phyloP scores from a whole-genome alignment of 2,113 vertebrate species.

The Lates calcarifer region DNA sequence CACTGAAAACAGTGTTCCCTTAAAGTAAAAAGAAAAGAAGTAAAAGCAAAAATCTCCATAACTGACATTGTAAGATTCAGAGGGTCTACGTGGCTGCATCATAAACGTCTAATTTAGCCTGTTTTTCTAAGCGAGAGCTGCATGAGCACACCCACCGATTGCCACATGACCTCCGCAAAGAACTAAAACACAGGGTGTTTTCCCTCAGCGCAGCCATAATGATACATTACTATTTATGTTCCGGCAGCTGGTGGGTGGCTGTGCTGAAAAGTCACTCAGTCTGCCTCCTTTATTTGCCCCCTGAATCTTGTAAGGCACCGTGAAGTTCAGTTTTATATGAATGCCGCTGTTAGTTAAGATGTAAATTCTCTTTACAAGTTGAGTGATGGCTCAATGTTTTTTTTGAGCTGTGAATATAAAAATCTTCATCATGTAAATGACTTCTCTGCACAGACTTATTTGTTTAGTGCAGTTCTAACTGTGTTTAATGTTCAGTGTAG shows the following conservation, averaged over 20 bases:
- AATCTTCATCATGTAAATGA: slow-evolving; percentile 45
- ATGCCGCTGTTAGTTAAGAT: slow-evolving; percentile 64
- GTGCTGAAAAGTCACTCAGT: slow-evolving; percentile 78
- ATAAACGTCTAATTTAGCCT: slow-evolving; percentile 83
- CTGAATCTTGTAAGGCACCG: slow-evolving; percentile 66
- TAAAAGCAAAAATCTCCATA: slow-evolving; percentile 57
- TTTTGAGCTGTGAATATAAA: slow-evolving; percentile 52
- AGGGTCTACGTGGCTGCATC: slow-evolving; percentile 70
- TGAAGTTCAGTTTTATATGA: slow-evolving; percentile 70
- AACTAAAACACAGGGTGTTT: slow-evolving; percentile 87
- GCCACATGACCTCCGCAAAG: slow-evolving; percentile 83
- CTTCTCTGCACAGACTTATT: not conserved
- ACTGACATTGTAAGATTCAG: slow-evolving; percentile 39
- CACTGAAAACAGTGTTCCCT: slow-evolving; percentile 29
- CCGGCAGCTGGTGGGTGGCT: slow-evolving; percentile 84
- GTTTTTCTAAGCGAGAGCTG: slow-evolving; percentile 79
- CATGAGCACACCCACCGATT: slow-evolving; percentile 81
- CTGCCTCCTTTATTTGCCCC: slow-evolving; percentile 80
- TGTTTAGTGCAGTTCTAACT: slow-evolving; percentile 9
- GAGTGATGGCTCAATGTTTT: slow-evolving; percentile 40
- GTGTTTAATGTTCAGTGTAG: slow-evolving; percentile 13
- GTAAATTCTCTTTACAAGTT: slow-evolving; percentile 66
- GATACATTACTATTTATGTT: slow-evolving; percentile 86
- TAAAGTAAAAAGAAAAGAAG: slow-evolving; percentile 31
- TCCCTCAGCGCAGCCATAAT: slow-evolving; percentile 83